Percentiles rank a stretch among this genome's conserved stretches.
Evolutionary conservation across 2,888 invertebrate species (phyloP).

Genomic region (Erebia ligea): DNA sequence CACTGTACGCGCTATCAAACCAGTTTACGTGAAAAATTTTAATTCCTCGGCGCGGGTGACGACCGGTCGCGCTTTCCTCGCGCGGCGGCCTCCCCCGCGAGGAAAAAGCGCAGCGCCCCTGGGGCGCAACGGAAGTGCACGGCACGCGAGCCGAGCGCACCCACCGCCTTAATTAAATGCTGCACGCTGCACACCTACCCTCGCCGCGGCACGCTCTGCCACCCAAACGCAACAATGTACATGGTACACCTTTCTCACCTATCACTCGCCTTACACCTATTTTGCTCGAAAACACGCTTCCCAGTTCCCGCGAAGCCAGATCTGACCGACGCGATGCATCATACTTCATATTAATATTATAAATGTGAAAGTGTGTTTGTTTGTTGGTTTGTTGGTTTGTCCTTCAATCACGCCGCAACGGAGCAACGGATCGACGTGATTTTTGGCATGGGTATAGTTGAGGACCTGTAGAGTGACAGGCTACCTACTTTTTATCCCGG

Average conservation of each 20-base stretch:
- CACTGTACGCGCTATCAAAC: slow-evolving; percentile 80
- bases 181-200: slow-evolving; percentile 73
- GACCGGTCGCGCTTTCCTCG: slow-evolving; percentile 79
- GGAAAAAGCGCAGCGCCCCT: slow-evolving; percentile 79
- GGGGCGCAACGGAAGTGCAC: slow-evolving; percentile 78
- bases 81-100: slow-evolving; percentile 61
- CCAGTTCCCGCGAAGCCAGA: slow-evolving; percentile 18
- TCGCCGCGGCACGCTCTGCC: slow-evolving; percentile 47
- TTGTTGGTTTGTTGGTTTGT: too few species aligned
- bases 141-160: slow-evolving; percentile 79
- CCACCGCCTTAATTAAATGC: slow-evolving; percentile 80
- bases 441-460: too few species aligned
- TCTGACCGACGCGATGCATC: slow-evolving; percentile 8
- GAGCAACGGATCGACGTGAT: too few species aligned
- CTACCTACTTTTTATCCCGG: too few species aligned
- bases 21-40: slow-evolving; percentile 82
- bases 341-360: too few species aligned
- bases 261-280: slow-evolving; percentile 35
- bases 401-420: too few species aligned
- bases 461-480: too few species aligned
- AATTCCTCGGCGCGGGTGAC: slow-evolving; percentile 76
- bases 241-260: slow-evolving; percentile 41
- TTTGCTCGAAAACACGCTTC: slow-evolving; percentile 31
- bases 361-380: too few species aligned
- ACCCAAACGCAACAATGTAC: slow-evolving; percentile 41